Percentiles rank a stretch among this genome's conserved stretches.
phyloP scores from a whole-genome alignment of 1,140 invertebrate species.

The Teleogryllus occipitalis region DNA sequence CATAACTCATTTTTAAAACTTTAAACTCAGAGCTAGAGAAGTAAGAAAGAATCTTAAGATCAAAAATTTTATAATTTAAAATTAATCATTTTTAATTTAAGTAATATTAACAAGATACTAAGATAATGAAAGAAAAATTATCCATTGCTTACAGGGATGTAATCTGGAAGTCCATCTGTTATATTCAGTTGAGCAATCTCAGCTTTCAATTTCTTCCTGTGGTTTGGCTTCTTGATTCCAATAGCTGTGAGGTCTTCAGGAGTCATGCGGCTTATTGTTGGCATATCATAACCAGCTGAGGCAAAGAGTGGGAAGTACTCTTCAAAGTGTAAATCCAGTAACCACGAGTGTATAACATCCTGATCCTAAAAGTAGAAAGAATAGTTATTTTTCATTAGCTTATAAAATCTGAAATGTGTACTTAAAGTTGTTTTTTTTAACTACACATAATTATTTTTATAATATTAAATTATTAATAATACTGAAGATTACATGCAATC shows the following conservation, averaged over 20 bases:
- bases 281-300: constrained; percentile 93
- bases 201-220: constrained; percentile 89
- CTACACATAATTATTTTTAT: too few species aligned
- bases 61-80: too few species aligned
- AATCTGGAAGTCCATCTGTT: constrained; percentile 85
- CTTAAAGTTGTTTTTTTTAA: too few species aligned
- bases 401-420: too few species aligned
- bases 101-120: not conserved
- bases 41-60: not conserved
- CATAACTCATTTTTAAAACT: too few species aligned
- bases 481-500: too few species aligned
- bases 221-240: constrained; percentile 93
- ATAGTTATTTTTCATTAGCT: too few species aligned
- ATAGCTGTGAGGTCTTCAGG: constrained; percentile 79
- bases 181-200: constrained; percentile 94
- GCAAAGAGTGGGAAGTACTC: constrained; percentile 92
- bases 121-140: not conserved
- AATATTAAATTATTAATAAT: too few species aligned
- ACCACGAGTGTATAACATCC: constrained; percentile 89
- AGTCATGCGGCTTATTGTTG: constrained; percentile 95
- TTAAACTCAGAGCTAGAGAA: not conserved
- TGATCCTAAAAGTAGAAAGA: constrained; percentile 55
- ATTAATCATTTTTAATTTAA: too few species aligned
- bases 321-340: constrained; percentile 90
- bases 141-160: constrained; percentile 66